phyloP scores from a whole-genome alignment of 1,140 invertebrate species.

The Medauroidea extradentata region DNA sequence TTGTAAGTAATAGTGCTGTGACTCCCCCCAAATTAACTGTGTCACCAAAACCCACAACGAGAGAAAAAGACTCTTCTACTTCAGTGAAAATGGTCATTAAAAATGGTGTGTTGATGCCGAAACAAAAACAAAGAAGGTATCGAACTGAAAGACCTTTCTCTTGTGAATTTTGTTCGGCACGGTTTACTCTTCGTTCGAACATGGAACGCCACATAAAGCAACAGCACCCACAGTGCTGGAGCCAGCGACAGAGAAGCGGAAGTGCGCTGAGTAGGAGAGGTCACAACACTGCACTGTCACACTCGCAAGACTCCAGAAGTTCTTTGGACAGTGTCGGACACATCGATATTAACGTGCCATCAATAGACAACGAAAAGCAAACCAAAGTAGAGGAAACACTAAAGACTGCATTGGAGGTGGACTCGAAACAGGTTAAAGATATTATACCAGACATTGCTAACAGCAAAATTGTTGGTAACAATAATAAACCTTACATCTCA shows the following conservation, averaged over 20 bases:
- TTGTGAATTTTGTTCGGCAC: conserved; percentile 82
- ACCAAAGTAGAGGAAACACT: neutral
- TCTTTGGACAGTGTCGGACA: too few relatives aligned
- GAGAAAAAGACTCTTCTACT: conserved; percentile 9
- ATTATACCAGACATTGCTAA: too few relatives aligned
- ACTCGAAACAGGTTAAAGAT: too few relatives aligned
- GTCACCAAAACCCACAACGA: neutral
- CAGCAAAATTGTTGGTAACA: conserved; percentile 7
- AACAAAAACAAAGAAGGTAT: conserved; percentile 85
- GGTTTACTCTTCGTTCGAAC: conserved; percentile 85
- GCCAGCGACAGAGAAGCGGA: conserved; percentile 60
- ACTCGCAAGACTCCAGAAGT: too few relatives aligned
- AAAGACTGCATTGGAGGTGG: neutral
- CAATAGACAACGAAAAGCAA: neutral
- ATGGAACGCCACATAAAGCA: conserved; percentile 93
- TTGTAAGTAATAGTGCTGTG: too few relatives aligned
- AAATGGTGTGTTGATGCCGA: conserved; percentile 82
- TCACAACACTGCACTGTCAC: conserved; percentile 20
- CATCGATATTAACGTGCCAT: too few relatives aligned
- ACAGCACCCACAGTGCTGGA: conserved; percentile 86
- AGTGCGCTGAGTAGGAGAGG: conserved; percentile 45
- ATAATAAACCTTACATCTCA: conserved; percentile 28
- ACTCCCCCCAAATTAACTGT: neutral
- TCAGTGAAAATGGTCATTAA: conserved; percentile 86
- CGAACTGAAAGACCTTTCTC: conserved; percentile 86